A percentile compares a stretch with the other conserved stretches of the same genome.
Conservation (phyloP, 2,797 vertebrate species). For the Synaphobranchus kaupii region DNA sequence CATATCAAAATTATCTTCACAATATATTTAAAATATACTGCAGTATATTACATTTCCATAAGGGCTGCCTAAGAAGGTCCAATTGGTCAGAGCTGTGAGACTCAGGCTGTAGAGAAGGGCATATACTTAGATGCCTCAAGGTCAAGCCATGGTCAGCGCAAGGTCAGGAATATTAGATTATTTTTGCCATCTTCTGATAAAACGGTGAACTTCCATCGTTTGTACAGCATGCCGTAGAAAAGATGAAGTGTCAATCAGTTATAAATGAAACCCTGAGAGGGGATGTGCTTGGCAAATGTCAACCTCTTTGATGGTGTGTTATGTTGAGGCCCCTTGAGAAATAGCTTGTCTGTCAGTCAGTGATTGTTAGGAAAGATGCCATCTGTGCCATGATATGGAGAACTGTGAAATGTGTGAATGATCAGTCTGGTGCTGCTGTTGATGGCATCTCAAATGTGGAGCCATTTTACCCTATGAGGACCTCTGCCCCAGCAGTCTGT, state of each 20-base stretch:
- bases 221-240: neutral
- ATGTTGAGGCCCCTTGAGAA: neutral
- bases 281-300: neutral
- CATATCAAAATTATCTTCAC: no score
- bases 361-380: neutral
- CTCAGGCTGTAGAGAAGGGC: slow-evolving; percentile 14
- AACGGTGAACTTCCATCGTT: neutral
- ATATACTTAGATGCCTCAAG: slow-evolving; percentile 9
- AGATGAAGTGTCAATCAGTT: neutral
- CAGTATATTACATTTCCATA: no score
- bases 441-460: neutral
- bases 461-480: neutral
- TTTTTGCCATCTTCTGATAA: neutral
- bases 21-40: no score
- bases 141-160: neutral
- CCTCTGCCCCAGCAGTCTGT: neutral
- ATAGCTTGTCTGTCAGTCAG: neutral
- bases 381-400: neutral
- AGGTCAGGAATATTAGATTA: neutral
- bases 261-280: neutral
- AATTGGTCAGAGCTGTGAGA: slow-evolving; percentile 30
- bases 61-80: slow-evolving; percentile 37
- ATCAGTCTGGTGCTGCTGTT: neutral
- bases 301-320: neutral
- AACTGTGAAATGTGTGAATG: slow-evolving; percentile 1